Conservation (phyloP, 1,140 invertebrate species). For the Drosophila mayri region DNA sequence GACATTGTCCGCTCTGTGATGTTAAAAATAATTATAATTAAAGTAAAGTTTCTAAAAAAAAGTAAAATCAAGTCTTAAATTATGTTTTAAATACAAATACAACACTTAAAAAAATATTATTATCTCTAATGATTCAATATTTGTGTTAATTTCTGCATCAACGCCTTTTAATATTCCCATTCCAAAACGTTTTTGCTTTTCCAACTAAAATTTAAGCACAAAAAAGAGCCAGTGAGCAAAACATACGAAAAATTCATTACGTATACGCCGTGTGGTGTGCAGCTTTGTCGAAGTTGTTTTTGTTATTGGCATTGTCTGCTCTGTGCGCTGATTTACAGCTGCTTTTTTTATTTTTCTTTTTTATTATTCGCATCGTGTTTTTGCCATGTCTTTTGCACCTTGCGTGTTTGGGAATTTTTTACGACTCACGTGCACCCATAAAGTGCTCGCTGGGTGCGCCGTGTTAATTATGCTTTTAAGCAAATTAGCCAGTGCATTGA, state of each 20-base stretch:
- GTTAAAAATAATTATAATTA: too few relatives aligned
- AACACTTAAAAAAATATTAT: background rate
- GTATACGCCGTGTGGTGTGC: constrained; percentile 55
- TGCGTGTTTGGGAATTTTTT: constrained; percentile 60
- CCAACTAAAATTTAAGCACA: background rate
- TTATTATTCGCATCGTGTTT: constrained; percentile 29
- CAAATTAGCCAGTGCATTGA: constrained; percentile 79
- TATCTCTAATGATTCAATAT: background rate
- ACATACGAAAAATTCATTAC: constrained; percentile 55
- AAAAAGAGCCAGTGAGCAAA: constrained; percentile 29
- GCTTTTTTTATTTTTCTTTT: constrained; percentile 32
- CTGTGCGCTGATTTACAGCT: constrained; percentile 66
- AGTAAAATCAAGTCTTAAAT: too few relatives aligned
- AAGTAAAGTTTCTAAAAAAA: too few relatives aligned
- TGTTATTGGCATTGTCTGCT: constrained; percentile 40
- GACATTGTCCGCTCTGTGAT: constrained; percentile 28
- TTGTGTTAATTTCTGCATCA: background rate
- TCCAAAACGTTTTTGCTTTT: background rate
- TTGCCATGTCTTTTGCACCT: constrained; percentile 63
- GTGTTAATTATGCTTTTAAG: constrained; percentile 82
- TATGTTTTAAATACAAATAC: too few relatives aligned
- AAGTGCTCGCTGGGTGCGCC: constrained; percentile 38
- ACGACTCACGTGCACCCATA: constrained; percentile 68
- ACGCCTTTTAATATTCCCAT: background rate
- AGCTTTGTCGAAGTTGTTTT: constrained; percentile 24